Evolutionary conservation across 2,888 invertebrate species (phyloP), one percentile per base, ranked within the genome.

Genomic region (Pachydiplax longipennis): DNA sequence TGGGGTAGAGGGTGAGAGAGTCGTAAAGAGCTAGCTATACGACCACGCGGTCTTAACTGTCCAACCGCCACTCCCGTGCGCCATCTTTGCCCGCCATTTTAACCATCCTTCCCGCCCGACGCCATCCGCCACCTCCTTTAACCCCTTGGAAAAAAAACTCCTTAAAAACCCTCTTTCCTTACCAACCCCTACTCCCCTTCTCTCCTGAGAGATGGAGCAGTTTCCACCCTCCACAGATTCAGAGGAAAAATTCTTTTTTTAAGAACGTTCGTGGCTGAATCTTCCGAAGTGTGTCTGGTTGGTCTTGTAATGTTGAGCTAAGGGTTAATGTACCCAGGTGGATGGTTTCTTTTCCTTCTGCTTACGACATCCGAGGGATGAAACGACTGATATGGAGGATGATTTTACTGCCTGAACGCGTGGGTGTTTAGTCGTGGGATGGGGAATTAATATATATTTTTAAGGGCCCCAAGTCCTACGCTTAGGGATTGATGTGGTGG

Each of bases 81-180:
- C 81, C 90, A 58, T 87, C 80, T 91, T 73, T 90, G 73, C 58
- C 80, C 73, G 53, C 73, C 65, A 61, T 90, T 53, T 44, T 48
- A 61, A 53, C 73, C 90, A 48, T 31, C 73, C 90, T 58, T 91
- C 91, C 90, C 83, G 91, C 91, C 80, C 37, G 91, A 91, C 91
- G 61, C 83, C 90, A 80, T 91, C 91, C 58, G 82, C 58, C 53
- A 82, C 73, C 81, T 90, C 91, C 91, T 91, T 91, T 91, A 91
- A 90, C 91, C 91, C 90, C 44, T 81, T 31, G 18, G 81, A 61
- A 82, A 61, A 81, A 61, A 25, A 44, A 22, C 25, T 48, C 48
- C 82, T 82, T 81, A 61, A 37, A 40, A 25, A 48, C 25, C 15
- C 44, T 25, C 82, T 48, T 81, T 53, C 81, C 81, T 37, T 81